phyloP scores from a whole-genome alignment of 1,140 invertebrate genomes.

The Sinonovacula constricta region DNA sequence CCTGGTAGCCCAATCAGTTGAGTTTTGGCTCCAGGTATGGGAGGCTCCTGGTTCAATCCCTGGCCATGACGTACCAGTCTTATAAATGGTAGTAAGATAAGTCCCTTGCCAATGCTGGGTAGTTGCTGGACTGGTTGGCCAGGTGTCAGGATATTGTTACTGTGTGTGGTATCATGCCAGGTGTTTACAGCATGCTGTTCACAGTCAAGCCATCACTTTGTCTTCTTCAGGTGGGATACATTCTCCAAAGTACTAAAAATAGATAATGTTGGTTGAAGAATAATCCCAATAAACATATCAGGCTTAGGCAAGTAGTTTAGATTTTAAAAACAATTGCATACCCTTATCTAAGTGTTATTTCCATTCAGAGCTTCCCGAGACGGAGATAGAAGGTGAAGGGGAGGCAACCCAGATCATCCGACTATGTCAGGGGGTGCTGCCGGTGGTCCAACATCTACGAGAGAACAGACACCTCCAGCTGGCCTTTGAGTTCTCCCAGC shows the following conservation, averaged over 20 bases:
- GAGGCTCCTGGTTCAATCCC: too few species aligned
- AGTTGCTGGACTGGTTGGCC: too few species aligned
- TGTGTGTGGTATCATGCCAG: too few species aligned
- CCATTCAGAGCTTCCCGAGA: background rate
- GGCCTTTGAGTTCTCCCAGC: conserved; percentile 50
- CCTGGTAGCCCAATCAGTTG: background rate
- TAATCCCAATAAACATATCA: background rate
- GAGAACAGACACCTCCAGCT: conserved; percentile 65
- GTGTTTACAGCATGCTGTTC: too few species aligned
- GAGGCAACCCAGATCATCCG: background rate
- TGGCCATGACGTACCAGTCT: too few species aligned
- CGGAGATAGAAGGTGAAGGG: conserved; percentile 7
- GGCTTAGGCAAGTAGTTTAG: background rate
- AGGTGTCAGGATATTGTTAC: too few species aligned
- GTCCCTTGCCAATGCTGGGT: too few species aligned
- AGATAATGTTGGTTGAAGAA: background rate
- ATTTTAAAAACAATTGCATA: background rate
- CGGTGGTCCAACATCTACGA: conserved; percentile 59
- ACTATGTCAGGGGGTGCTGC: conserved; percentile 37
- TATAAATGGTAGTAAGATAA: too few species aligned
- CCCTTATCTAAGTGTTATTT: background rate
- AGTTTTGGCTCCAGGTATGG: too few species aligned
- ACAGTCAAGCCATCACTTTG: too few species aligned
- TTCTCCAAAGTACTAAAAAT: background rate
- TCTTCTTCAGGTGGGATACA: too few species aligned